phyloP scores from a whole-genome alignment of 2,113 vertebrate species.

The Lepus timidus region DNA sequence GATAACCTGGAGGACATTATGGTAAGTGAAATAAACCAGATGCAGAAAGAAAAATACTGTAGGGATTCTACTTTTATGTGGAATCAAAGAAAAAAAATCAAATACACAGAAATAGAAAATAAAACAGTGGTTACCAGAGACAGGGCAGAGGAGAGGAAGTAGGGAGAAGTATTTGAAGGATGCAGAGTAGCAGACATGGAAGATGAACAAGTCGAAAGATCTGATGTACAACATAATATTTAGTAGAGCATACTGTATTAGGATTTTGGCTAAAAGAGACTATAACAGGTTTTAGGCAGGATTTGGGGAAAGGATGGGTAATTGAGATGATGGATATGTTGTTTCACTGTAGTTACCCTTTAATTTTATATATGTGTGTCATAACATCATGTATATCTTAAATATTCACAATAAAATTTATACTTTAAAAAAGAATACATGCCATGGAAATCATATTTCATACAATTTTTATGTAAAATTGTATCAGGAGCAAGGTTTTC shows the following conservation, averaged over 20 bases:
- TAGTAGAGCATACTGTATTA: background rate
- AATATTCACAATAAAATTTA: background rate
- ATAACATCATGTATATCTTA: background rate
- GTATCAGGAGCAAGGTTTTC: constrained; percentile 20
- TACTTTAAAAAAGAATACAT: constrained; percentile 15
- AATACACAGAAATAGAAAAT: background rate
- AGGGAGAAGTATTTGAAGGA: background rate
- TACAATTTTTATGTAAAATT: constrained; percentile 50
- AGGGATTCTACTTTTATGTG: background rate
- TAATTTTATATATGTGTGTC: background rate
- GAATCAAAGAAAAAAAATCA: background rate
- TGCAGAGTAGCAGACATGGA: background rate
- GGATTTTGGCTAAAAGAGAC: background rate
- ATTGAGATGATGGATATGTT: background rate
- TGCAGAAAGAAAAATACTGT: background rate
- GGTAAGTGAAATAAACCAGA: background rate
- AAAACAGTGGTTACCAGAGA: background rate
- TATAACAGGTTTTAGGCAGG: no score
- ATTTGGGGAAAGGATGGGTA: background rate
- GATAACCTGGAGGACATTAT: background rate
- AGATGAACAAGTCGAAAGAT: background rate
- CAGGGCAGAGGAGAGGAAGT: background rate
- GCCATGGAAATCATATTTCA: constrained; percentile 16
- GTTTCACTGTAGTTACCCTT: background rate
- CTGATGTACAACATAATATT: no score